Evolutionary conservation across 2,888 invertebrate species (phyloP), one percentile per base, ranked within the genome.

Genomic region (Calliopum simillimum): DNA sequence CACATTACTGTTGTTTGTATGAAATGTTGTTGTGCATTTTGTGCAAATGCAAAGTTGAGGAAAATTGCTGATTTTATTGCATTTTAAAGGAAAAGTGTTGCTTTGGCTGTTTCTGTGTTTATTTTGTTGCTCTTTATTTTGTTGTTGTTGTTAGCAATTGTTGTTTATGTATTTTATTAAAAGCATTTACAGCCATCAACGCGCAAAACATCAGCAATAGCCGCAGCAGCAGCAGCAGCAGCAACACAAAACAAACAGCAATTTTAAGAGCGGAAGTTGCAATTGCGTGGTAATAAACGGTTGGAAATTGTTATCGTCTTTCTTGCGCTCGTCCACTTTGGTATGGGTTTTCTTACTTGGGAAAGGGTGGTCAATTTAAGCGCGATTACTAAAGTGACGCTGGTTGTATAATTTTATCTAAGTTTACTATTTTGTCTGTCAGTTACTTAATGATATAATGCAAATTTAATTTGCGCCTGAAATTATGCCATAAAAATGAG

Each of bases 201-300:
- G 49, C 41, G 33, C 14, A 25, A 16, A 51, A 12, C 53, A 33
- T 8, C 61, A 46, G 25, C 53, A 5, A 51, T 23, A 53, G 53
- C 33, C 14, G 46, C 66, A 56, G 5, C 56, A 44, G 56, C 66
- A 16, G n/a, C 46, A 64, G n/a, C 64, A 59, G 8, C 19, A 43
- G 13, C 13, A 51, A 33, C 33, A 33, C 53, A 23, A 21, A 43
- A 41, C 47, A 44, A 68, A 53, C 68, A 55, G 25, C 44, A 14
- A 61, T 23, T 51, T 55, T 44, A 21, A 33, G 47, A 75, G 71
- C 79, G 80, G 80, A 80, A 79, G 65, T 72, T 75, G 73, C 77
- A 71, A 75, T 77, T 75, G 77, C 73, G 71, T 76, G 75, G 75
- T 76, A 74, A 73, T 79, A 76, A 79, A 75, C 75, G 71, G 69